These are phyloP conservation scores for Platycheirus albimanus DNA, from an alignment of 2,888 invertebrate species.

Conservation along the genomic window DNA sequence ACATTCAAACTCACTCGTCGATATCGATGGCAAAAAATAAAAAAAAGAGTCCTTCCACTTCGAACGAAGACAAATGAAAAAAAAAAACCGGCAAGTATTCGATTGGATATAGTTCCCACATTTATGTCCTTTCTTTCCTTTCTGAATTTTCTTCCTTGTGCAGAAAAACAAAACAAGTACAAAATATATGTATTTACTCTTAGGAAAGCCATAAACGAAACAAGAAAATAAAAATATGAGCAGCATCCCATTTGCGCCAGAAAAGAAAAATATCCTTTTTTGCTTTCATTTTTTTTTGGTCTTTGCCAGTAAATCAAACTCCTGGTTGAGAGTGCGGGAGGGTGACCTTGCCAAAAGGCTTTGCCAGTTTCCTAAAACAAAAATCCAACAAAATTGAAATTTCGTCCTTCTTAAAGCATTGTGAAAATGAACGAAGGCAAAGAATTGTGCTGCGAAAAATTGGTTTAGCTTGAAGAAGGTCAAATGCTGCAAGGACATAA, in stretches of 20 bases:
- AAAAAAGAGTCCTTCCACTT: no score
- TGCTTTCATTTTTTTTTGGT: slow-evolving; percentile 27
- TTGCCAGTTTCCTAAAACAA: slow-evolving; percentile 10
- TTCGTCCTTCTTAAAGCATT: slow-evolving; percentile 32
- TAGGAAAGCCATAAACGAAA: slow-evolving; percentile 5
- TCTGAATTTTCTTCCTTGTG: background rate
- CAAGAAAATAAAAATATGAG: background rate
- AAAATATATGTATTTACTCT: slow-evolving; percentile 10
- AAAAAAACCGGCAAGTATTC: slow-evolving; percentile 35
- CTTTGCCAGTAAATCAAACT: slow-evolving; percentile 48
- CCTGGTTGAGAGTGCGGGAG: background rate
- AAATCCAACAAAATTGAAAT: slow-evolving; percentile 36
- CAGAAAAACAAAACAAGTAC: no score
- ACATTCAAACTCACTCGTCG: background rate
- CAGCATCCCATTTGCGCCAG: background rate
- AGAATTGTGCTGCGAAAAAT: background rate
- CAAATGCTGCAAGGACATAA: slow-evolving; percentile 50
- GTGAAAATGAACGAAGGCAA: slow-evolving; percentile 39
- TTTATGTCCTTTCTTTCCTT: slow-evolving; percentile 30
- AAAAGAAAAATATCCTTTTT: slow-evolving; percentile 22
- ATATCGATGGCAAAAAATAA: slow-evolving; percentile 16
- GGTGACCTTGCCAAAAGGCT: slow-evolving; percentile 58
- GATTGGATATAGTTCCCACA: slow-evolving; percentile 49
- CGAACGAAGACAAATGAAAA: background rate
- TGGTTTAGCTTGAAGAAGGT: slow-evolving; percentile 31